Percentiles rank a stretch among this genome's conserved stretches.
Conservation (phyloP, 1,140 invertebrate genomes). For the Caenorhabditis remanei region DNA sequence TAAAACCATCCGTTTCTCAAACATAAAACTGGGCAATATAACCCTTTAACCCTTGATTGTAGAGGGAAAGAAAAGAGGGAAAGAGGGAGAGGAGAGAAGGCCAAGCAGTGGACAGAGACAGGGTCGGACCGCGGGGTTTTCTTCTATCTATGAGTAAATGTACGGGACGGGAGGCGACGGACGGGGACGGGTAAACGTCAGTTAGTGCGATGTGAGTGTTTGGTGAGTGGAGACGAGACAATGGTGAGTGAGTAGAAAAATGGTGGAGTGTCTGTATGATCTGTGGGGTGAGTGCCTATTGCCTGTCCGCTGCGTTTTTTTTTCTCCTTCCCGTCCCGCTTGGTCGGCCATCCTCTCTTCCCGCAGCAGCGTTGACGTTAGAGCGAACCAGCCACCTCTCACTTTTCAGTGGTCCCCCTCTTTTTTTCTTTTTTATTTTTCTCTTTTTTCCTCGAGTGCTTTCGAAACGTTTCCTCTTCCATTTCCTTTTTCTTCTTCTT, state of each 20-base stretch:
- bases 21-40: slow-evolving; percentile 7
- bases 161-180: not conserved
- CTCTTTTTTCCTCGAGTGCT: slow-evolving; percentile 3
- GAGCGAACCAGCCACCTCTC: slow-evolving; percentile 32
- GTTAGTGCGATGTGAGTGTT: not conserved
- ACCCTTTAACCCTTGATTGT: slow-evolving; percentile 30
- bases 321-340: not conserved
- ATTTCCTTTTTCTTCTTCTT: slow-evolving; percentile 28
- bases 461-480: slow-evolving; percentile 21
- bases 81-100: not conserved
- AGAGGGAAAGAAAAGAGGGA: not conserved
- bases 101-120: not conserved
- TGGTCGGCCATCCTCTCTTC: not conserved
- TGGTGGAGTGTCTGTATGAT: not conserved
- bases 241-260: not conserved
- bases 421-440: not conserved
- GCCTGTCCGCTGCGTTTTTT: not conserved
- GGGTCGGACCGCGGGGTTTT: slow-evolving; percentile 3
- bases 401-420: not conserved
- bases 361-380: not conserved
- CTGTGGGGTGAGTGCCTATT: slow-evolving; percentile 10
- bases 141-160: slow-evolving; percentile 25
- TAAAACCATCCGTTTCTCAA: slow-evolving; percentile 31
- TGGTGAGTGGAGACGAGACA: not conserved
- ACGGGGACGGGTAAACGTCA: slow-evolving; percentile 25